A percentile compares a stretch with the other conserved stretches of the same genome.
Evolutionary conservation across 2,113 vertebrate species (phyloP).

Genomic region (Bos indicus): DNA sequence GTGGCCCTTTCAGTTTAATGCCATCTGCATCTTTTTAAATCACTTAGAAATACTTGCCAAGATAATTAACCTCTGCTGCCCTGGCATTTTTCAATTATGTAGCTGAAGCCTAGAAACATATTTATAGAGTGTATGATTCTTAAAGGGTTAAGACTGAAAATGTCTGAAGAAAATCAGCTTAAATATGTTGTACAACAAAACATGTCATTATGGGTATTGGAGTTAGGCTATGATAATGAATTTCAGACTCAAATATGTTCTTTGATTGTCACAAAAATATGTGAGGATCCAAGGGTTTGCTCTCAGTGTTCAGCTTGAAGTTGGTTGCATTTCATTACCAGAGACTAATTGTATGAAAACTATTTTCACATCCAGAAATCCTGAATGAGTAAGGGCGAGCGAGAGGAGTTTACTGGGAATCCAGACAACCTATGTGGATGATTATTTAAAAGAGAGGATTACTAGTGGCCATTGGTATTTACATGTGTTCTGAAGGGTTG

Average conservation of each 20-base stretch:
- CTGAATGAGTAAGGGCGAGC: neutral
- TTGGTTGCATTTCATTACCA: constrained; percentile 78
- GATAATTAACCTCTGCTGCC: neutral
- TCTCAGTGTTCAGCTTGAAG: constrained; percentile 68
- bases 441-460: constrained; percentile 75
- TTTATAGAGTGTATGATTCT: neutral
- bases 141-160: constrained; percentile 76
- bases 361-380: constrained; percentile 73
- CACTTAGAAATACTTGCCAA: constrained; percentile 34
- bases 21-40: neutral
- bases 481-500: constrained; percentile 61
- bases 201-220: constrained; percentile 81
- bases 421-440: constrained; percentile 43
- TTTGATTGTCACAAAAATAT: constrained; percentile 83
- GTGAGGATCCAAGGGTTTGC: constrained; percentile 72
- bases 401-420: neutral
- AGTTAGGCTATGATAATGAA: constrained; percentile 81
- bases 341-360: constrained; percentile 78
- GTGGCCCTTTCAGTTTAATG: neutral
- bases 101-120: neutral
- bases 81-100: neutral
- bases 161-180: constrained; percentile 79
- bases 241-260: constrained; percentile 82
- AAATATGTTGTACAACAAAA: constrained; percentile 82
- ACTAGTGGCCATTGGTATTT: constrained; percentile 47